Evolutionary conservation across 2,113 vertebrate genomes (phyloP).

Genomic region (Ictalurus punctatus): DNA sequence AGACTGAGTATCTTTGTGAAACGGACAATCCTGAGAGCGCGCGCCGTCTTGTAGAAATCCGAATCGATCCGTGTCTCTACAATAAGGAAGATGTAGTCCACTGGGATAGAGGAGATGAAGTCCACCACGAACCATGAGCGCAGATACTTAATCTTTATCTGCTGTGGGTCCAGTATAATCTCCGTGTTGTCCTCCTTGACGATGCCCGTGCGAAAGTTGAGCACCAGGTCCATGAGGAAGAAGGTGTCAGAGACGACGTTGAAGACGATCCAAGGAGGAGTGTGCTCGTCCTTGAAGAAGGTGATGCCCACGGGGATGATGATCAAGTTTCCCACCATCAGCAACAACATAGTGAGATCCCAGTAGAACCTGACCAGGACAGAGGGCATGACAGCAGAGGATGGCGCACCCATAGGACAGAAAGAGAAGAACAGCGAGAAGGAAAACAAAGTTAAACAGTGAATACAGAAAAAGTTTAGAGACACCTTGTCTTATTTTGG

Average conservation of each 20-base stretch:
- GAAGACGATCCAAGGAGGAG: slow-evolving; percentile 97
- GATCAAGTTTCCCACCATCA: slow-evolving; percentile 99
- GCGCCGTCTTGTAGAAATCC: slow-evolving; percentile 97
- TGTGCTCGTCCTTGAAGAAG: slow-evolving; percentile 99
- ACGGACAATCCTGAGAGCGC: slow-evolving; percentile 93
- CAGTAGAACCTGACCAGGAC: slow-evolving; percentile 88
- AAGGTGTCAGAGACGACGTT: slow-evolving; percentile 98
- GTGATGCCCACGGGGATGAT: slow-evolving; percentile 99
- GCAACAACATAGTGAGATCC: slow-evolving; percentile 97
- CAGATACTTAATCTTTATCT: slow-evolving; percentile 98
- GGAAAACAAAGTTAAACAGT: not conserved
- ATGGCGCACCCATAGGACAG: slow-evolving; percentile 41
- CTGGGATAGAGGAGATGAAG: slow-evolving; percentile 98
- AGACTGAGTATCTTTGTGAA: slow-evolving; percentile 99
- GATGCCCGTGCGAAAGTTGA: slow-evolving; percentile 98
- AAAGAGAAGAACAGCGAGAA: slow-evolving; percentile 42
- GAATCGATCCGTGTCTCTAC: slow-evolving; percentile 98
- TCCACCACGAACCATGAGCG: slow-evolving; percentile 98
- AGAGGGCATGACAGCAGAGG: not conserved
- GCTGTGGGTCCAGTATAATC: slow-evolving; percentile 94
- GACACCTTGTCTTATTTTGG: not conserved
- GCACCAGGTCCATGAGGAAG: slow-evolving; percentile 97
- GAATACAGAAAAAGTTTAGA: not conserved
- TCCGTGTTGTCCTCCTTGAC: slow-evolving; percentile 99
- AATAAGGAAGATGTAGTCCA: slow-evolving; percentile 99